Evolutionary conservation across 2,113 vertebrate species (phyloP).

Genomic region (Dinomys branickii): DNA sequence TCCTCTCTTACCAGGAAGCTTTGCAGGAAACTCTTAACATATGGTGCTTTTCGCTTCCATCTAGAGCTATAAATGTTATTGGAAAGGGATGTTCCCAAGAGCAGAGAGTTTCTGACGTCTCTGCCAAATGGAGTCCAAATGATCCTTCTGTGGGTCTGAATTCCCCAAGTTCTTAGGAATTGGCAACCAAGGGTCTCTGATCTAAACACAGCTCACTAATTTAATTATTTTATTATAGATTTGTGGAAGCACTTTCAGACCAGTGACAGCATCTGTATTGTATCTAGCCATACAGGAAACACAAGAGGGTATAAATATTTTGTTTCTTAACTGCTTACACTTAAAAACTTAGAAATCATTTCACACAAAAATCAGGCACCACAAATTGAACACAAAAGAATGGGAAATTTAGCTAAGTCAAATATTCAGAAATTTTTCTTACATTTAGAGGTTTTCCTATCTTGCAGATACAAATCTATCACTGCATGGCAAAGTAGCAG

Average conservation of each 20-base stretch:
- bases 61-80: conserved; percentile 92
- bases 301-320: conserved; percentile 87
- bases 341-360: conserved; percentile 85
- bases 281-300: conserved; percentile 86
- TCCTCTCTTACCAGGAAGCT: conserved; percentile 92
- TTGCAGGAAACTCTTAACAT: conserved; percentile 94
- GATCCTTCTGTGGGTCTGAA: conserved; percentile 90
- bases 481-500: background rate
- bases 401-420: conserved; percentile 69
- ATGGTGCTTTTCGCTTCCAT: conserved; percentile 91
- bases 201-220: conserved; percentile 91
- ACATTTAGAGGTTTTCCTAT: background rate
- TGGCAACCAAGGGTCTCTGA: conserved; percentile 90
- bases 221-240: conserved; percentile 94
- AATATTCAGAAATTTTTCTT: conserved; percentile 54
- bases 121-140: conserved; percentile 91
- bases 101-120: conserved; percentile 88
- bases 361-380: conserved; percentile 79
- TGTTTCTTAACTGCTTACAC: conserved; percentile 86
- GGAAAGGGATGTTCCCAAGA: conserved; percentile 92
- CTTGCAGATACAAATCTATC: background rate
- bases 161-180: conserved; percentile 89
- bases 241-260: conserved; percentile 86
- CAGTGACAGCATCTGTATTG: conserved; percentile 88
- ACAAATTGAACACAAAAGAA: conserved; percentile 73